These are phyloP conservation scores for Rhabdophis nuchalis DNA, from an alignment of 2,797 vertebrate species.

Conservation along the genomic window DNA sequence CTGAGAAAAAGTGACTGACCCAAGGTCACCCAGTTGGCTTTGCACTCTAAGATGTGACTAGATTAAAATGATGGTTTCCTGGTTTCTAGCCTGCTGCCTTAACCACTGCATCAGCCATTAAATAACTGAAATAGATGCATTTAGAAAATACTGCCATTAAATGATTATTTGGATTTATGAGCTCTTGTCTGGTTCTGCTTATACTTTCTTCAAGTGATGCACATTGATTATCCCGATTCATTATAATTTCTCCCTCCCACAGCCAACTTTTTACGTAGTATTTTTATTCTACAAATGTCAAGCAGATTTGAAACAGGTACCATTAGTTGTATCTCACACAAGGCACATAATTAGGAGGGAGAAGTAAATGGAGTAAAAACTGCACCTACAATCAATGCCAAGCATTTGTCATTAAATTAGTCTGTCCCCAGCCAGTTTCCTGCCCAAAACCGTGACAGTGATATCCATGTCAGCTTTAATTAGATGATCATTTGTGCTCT, in stretches of 20 bases:
- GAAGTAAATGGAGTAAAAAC: background rate
- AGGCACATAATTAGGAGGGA: background rate
- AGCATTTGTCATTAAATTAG: background rate
- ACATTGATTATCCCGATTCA: background rate
- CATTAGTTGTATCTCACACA: background rate
- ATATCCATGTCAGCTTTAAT: conserved; percentile 15
- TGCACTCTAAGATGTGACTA: background rate
- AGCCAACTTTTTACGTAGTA: background rate
- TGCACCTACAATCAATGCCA: background rate
- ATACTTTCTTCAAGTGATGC: background rate
- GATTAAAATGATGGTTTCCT: background rate
- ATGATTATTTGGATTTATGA: background rate
- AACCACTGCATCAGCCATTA: background rate
- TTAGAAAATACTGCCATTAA: background rate
- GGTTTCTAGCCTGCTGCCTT: background rate
- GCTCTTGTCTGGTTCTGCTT: background rate
- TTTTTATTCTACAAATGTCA: background rate
- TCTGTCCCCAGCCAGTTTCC: background rate
- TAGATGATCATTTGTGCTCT: conserved; percentile 6
- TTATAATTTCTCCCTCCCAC: background rate
- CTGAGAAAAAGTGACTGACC: background rate
- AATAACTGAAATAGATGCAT: background rate
- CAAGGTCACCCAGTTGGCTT: background rate
- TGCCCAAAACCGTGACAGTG: background rate
- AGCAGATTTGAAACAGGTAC: background rate